Conservation (phyloP, 2,888 invertebrate species). For the Nudaria mundana region DNA sequence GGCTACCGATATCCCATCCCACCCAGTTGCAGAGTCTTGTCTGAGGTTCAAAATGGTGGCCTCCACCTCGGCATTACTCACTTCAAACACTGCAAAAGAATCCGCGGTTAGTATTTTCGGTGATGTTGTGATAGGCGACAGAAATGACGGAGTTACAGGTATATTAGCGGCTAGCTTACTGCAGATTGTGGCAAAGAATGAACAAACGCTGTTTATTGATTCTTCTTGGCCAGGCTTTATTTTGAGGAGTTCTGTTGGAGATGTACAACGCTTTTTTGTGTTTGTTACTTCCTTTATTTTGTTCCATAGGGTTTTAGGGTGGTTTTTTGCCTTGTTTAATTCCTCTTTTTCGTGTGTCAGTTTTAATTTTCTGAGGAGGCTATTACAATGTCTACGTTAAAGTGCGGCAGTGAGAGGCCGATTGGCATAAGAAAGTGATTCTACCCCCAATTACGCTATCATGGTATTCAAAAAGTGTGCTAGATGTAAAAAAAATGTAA, state of each 20-base stretch:
- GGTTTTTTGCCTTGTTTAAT: not conserved
- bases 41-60: not conserved
- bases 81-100: not conserved
- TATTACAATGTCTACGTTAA: too few relatives aligned
- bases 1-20: not conserved
- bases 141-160: too few relatives aligned
- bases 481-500: too few relatives aligned
- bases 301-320: conserved; percentile 1
- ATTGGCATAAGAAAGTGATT: too few relatives aligned
- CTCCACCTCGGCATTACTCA: not conserved
- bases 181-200: conserved; percentile 4
- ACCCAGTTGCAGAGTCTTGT: conserved; percentile 1
- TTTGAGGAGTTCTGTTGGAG: conserved; percentile 4
- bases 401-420: too few relatives aligned
- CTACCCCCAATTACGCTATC: too few relatives aligned
- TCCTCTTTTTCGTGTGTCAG: not conserved
- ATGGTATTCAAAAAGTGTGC: too few relatives aligned
- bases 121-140: not conserved
- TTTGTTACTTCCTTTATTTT: not conserved
- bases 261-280: not conserved
- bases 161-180: conserved; percentile 2
- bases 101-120: too few relatives aligned
- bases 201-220: not conserved
- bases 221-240: not conserved
- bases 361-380: not conserved